phyloP scores from a whole-genome alignment of 2,888 invertebrate genomes.

The Apodemia hepburni region DNA sequence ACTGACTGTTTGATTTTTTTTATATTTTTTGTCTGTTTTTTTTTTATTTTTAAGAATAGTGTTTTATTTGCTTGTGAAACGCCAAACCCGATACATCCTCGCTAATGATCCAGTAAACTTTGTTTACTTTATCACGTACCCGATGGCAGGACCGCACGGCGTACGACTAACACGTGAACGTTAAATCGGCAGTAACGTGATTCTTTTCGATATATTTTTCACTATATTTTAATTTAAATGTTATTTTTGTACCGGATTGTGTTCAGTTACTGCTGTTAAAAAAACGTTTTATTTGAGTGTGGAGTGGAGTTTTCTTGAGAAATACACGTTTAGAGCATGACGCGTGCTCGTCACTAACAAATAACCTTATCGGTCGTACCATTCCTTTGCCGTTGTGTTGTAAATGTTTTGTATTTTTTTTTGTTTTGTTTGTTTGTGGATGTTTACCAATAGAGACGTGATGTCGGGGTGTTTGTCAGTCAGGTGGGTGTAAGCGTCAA shows the following conservation, averaged over 20 bases:
- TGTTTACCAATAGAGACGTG: constrained; percentile 60
- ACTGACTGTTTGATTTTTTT: constrained; percentile 77
- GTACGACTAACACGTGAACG: constrained; percentile 61
- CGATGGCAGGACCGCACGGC: constrained; percentile 46
- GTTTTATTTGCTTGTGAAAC: constrained; percentile 74
- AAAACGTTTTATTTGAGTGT: constrained; percentile 69
- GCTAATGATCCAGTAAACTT: constrained; percentile 59
- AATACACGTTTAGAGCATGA: constrained; percentile 62
- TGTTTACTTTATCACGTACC: constrained; percentile 39
- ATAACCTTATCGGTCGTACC: constrained; percentile 54
- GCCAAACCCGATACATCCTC: constrained; percentile 70
- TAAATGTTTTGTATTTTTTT: constrained; percentile 45
- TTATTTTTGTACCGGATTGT: constrained; percentile 54
- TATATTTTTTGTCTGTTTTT: constrained; percentile 43
- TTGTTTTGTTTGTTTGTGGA: constrained; percentile 58
- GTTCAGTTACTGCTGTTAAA: constrained; percentile 68
- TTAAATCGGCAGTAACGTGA: constrained; percentile 59
- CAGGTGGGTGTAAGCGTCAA: constrained; percentile 66
- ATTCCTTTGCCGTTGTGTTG: constrained; percentile 72
- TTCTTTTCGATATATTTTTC: constrained; percentile 32
- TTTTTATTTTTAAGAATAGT: constrained; percentile 61
- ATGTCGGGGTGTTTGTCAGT: constrained; percentile 58
- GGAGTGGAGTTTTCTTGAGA: constrained; percentile 73
- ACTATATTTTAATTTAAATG: constrained; percentile 46
- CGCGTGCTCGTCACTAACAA: constrained; percentile 64